These are phyloP conservation scores for Drosophila virilis DNA, from an alignment of 1,140 invertebrate species.

Conservation along the genomic window DNA sequence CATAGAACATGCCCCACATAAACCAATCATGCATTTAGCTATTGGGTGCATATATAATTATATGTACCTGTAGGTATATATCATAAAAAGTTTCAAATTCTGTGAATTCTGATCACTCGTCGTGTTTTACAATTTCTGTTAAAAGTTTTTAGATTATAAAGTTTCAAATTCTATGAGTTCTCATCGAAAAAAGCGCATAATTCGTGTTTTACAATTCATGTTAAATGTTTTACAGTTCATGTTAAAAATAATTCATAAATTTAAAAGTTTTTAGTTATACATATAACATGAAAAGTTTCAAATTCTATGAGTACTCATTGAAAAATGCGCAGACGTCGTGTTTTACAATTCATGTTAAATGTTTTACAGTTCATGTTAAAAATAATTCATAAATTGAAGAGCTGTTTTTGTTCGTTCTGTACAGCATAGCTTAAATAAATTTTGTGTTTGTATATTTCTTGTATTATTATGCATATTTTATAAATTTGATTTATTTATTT, in stretches of 20 bases:
- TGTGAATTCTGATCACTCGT: constrained; percentile 45
- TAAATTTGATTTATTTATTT: constrained; percentile 32
- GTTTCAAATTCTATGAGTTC: background rate
- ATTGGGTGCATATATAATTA: constrained; percentile 7
- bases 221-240: constrained; percentile 10
- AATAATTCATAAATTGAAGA: background rate
- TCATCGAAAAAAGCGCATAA: constrained; percentile 50
- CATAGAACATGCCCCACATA: constrained; percentile 38
- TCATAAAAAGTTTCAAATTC: constrained; percentile 1
- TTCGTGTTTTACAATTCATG: constrained; percentile 29
- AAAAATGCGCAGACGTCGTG: constrained; percentile 56
- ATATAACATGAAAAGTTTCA: background rate
- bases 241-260: background rate
- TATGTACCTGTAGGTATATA: constrained; percentile 15
- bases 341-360: constrained; percentile 15
- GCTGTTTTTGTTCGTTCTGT: background rate
- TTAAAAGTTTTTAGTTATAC: constrained; percentile 1
- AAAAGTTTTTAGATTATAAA: constrained; percentile 1
- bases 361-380: constrained; percentile 5
- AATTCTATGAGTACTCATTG: background rate
- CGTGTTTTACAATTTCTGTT: constrained; percentile 16
- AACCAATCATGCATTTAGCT: constrained; percentile 51
- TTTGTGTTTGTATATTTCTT: constrained; percentile 18
- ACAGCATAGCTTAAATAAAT: no score
- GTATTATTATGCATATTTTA: constrained; percentile 21